phyloP scores from a whole-genome alignment of 2,113 vertebrate species.

The Laterallus jamaicensis region DNA sequence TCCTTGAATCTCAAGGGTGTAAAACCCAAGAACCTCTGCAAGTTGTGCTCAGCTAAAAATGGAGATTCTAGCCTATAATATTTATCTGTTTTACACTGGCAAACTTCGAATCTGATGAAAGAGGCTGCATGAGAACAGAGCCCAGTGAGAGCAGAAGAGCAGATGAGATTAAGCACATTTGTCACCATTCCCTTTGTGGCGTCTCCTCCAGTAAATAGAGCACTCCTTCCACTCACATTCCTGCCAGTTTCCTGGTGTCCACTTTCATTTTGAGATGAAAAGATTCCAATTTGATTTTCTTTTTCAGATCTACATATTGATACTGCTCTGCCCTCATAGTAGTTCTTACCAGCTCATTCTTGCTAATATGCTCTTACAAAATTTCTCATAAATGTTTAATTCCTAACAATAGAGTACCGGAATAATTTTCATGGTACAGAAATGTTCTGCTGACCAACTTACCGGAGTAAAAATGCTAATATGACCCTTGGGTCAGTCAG shows the following conservation, averaged over 20 bases:
- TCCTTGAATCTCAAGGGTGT: neutral
- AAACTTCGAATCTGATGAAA: neutral
- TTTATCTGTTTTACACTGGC: neutral
- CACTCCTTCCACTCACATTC: neutral
- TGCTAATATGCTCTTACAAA: conserved; percentile 47
- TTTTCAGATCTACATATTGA: conserved; percentile 15
- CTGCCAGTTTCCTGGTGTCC: neutral
- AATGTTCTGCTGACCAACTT: conserved; percentile 61
- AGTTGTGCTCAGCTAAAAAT: neutral
- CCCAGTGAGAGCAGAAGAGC: neutral
- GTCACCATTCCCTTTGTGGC: neutral
- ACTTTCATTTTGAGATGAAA: conserved; percentile 38
- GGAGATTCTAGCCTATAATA: neutral
- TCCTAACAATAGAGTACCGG: conserved; percentile 33
- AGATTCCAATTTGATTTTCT: conserved; percentile 1
- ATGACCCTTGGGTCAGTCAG: conserved; percentile 41
- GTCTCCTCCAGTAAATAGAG: neutral
- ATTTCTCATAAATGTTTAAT: conserved; percentile 68
- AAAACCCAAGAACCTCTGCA: neutral
- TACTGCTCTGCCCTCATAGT: conserved; percentile 1
- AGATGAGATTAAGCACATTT: neutral
- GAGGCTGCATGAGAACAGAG: neutral
- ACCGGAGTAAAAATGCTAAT: conserved; percentile 55
- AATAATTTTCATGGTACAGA: conserved; percentile 43
- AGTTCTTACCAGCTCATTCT: conserved; percentile 37